Evolutionary conservation across 2,888 invertebrate species (phyloP).

Genomic region (Drosophila rellima): DNA sequence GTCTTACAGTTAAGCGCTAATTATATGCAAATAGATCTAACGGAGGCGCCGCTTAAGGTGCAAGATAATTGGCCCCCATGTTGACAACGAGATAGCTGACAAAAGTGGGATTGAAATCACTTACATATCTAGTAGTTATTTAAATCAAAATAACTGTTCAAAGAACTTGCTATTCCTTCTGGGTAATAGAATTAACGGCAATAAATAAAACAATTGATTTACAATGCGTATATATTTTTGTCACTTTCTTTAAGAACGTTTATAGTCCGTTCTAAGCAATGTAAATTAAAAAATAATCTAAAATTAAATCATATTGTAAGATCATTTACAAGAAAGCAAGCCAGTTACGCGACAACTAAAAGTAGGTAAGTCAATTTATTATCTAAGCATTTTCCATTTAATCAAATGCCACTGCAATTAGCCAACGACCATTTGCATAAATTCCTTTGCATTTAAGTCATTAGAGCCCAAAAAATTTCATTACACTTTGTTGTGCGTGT

Average conservation of each 20-base stretch:
- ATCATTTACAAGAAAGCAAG: too few species aligned
- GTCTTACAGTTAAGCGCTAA: constrained; percentile 64
- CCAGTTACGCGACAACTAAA: constrained; percentile 1
- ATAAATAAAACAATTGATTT: too few species aligned
- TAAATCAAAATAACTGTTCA: background rate
- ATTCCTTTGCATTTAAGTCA: constrained; percentile 77
- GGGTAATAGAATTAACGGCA: too few species aligned
- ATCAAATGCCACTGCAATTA: constrained; percentile 72
- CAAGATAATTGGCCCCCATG: constrained; percentile 66
- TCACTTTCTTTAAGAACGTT: too few species aligned
- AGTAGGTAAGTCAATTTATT: constrained; percentile 37
- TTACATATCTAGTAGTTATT: background rate
- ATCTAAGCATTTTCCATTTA: constrained; percentile 39
- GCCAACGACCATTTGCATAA: constrained; percentile 59
- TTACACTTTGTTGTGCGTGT: constrained; percentile 68
- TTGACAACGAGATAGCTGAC: constrained; percentile 31
- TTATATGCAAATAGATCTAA: constrained; percentile 78
- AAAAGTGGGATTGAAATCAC: constrained; percentile 2
- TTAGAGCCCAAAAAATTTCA: constrained; percentile 72
- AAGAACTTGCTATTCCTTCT: background rate
- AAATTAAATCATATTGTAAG: too few species aligned
- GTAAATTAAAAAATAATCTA: too few species aligned
- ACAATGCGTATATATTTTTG: too few species aligned
- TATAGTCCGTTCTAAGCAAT: too few species aligned
- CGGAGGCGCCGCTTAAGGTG: constrained; percentile 56